Conservation (phyloP, 2,113 vertebrate genomes). For the Serilophus lunatus region DNA sequence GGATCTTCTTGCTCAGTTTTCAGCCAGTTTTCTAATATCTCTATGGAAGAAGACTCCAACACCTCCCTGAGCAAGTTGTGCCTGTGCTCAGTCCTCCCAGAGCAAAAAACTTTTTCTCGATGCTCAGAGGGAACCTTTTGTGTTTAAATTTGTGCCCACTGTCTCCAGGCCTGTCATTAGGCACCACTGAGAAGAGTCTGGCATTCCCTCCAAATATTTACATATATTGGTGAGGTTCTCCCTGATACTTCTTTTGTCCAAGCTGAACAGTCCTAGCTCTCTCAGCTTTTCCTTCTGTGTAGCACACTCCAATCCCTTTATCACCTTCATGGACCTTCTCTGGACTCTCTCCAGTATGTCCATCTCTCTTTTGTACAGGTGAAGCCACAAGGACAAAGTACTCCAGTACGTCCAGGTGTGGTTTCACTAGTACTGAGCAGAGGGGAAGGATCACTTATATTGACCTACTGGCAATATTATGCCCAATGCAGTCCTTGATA, state of each 20-base stretch:
- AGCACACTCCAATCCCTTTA: not conserved
- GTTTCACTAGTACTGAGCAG: fast-evolving
- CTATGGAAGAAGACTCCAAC: not conserved
- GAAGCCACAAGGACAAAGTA: not conserved
- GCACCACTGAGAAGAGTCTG: not conserved
- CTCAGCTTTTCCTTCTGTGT: not conserved
- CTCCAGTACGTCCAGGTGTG: too few species aligned
- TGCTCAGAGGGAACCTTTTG: not conserved
- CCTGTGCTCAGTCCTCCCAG: not conserved
- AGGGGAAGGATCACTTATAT: not conserved
- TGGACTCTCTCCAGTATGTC: fast-evolving
- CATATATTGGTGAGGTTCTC: not conserved
- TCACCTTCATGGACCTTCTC: not conserved
- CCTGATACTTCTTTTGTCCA: fast-evolving
- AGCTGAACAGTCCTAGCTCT: not conserved
- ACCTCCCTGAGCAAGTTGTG: not conserved
- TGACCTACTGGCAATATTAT: not conserved
- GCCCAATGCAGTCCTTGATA: not conserved
- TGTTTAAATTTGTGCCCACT: not conserved
- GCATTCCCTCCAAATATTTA: not conserved
- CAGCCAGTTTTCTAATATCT: not conserved
- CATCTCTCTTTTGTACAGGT: not conserved
- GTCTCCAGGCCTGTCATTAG: not conserved
- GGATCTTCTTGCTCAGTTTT: not conserved
- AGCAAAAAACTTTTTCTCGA: not conserved